phyloP scores from a whole-genome alignment of 2,113 vertebrate species.

The Sigmodon hispidus region DNA sequence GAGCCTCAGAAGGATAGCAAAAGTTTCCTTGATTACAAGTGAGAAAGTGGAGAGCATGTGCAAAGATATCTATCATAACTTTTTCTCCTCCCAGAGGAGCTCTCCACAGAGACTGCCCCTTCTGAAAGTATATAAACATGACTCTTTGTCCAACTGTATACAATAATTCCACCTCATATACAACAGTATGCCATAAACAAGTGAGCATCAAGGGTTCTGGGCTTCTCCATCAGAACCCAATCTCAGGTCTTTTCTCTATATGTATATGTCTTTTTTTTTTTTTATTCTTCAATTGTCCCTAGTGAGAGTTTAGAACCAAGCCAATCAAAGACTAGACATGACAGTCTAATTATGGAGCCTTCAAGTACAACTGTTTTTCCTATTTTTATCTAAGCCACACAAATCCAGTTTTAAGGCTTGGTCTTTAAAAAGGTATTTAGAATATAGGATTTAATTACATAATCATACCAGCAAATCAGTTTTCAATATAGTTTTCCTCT shows the following conservation, averaged over 20 bases:
- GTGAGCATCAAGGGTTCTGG: background rate
- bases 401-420: background rate
- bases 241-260: background rate
- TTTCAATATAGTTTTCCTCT: background rate
- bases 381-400: background rate
- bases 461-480: background rate
- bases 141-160: background rate
- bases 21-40: background rate
- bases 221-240: background rate
- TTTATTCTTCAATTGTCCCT: rapidly evolving
- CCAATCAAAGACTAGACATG: background rate
- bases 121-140: background rate
- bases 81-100: background rate
- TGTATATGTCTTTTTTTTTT: background rate
- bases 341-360: too few species aligned
- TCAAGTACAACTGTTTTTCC: background rate
- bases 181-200: background rate
- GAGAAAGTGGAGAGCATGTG: background rate
- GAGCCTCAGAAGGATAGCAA: background rate
- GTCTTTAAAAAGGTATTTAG: background rate
- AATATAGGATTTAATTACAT: background rate
- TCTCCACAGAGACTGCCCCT: background rate
- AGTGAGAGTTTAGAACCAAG: background rate
- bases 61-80: too few species aligned
- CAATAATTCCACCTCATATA: background rate